Evolutionary conservation across 2,797 vertebrate species (phyloP).

Genomic region (Platalea minor): DNA sequence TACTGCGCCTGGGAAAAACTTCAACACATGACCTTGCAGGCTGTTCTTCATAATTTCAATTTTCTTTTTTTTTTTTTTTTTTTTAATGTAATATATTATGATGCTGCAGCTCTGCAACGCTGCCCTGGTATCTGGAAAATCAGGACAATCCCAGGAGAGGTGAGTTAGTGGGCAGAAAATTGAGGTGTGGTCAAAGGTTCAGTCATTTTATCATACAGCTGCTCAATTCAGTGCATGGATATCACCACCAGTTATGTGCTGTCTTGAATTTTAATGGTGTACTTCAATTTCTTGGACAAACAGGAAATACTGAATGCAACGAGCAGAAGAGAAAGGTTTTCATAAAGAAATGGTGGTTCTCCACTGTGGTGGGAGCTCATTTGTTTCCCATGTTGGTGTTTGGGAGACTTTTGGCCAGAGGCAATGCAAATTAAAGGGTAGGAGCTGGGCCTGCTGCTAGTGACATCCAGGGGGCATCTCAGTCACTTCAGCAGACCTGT

Average conservation of each 20-base stretch:
- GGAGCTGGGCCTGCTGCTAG: neutral
- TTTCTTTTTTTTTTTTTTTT: too few species aligned
- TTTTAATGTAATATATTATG: neutral
- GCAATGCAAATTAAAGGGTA: neutral
- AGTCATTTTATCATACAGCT: neutral
- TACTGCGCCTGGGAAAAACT: neutral
- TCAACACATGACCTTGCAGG: neutral
- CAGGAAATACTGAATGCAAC: neutral
- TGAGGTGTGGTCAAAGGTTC: neutral
- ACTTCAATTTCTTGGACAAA: neutral
- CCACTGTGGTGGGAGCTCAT: neutral
- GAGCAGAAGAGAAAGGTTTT: neutral
- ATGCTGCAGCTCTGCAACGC: neutral
- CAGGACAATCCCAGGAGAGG: neutral
- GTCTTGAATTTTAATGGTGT: neutral
- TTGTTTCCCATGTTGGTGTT: neutral
- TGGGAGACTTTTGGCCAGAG: neutral
- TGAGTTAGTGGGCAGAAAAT: neutral
- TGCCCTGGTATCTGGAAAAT: neutral
- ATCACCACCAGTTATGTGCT: neutral
- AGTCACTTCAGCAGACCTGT: neutral
- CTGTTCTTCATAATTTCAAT: neutral
- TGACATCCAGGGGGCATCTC: neutral
- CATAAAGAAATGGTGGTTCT: neutral
- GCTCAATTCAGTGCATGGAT: neutral